A percentile compares a stretch with the other conserved stretches of the same genome.
Conservation (phyloP, 2,888 invertebrate species). For the Blastobasis lacticolella region DNA sequence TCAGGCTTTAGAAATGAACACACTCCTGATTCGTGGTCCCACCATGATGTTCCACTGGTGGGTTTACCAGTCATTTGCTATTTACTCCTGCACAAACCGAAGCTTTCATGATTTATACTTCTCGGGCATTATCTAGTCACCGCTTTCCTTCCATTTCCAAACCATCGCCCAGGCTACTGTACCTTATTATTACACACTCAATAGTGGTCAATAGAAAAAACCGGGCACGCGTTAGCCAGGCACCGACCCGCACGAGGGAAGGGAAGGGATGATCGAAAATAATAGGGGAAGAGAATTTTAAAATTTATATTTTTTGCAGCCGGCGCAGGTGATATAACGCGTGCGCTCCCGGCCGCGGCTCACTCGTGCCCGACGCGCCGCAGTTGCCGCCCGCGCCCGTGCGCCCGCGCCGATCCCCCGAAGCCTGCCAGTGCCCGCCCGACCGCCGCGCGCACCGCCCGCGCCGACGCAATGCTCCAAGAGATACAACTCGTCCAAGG, state of each 20-base stretch:
- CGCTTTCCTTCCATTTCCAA: too few relatives aligned
- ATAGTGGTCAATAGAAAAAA: slow-evolving; percentile 61
- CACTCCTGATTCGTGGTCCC: too few relatives aligned
- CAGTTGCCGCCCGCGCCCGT: slow-evolving; percentile 48
- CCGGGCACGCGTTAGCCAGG: slow-evolving; percentile 65
- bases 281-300: slow-evolving; percentile 74
- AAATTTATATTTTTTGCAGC: slow-evolving; percentile 74
- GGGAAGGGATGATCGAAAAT: slow-evolving; percentile 74
- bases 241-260: slow-evolving; percentile 63
- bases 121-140: too few relatives aligned
- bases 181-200: too few relatives aligned
- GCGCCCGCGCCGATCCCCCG: slow-evolving; percentile 30
- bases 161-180: too few relatives aligned
- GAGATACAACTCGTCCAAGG: slow-evolving; percentile 70
- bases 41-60: too few relatives aligned
- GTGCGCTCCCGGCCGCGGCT: slow-evolving; percentile 68
- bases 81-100: too few relatives aligned
- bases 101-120: too few relatives aligned
- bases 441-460: slow-evolving; percentile 52
- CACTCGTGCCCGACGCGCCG: slow-evolving; percentile 66
- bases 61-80: too few relatives aligned
- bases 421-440: slow-evolving; percentile 44
- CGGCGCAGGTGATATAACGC: slow-evolving; percentile 74
- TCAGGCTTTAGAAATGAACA: too few relatives aligned
- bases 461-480: slow-evolving; percentile 63